A percentile compares a stretch with the other conserved stretches of the same genome.
These are phyloP conservation scores for Drosophila rufa DNA, from an alignment of 1,140 invertebrate genomes.

Conservation along the genomic window DNA sequence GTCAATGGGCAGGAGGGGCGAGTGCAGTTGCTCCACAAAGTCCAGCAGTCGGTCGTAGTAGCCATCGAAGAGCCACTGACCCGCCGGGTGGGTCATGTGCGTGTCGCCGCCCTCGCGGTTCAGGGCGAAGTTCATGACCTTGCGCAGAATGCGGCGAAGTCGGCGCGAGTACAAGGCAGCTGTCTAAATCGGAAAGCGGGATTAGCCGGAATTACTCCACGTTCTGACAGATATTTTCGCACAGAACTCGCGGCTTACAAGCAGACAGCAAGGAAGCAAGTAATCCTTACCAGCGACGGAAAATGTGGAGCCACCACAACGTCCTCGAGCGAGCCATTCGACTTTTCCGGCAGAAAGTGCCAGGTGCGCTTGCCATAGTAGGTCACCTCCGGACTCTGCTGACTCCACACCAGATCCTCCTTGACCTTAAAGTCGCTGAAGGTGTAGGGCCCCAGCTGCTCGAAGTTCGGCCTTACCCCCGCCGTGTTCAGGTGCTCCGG, in stretches of 20 bases:
- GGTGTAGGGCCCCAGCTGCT: slow-evolving; percentile 88
- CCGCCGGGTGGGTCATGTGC: slow-evolving; percentile 87
- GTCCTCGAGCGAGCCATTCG: slow-evolving; percentile 90
- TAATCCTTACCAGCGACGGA: slow-evolving; percentile 88
- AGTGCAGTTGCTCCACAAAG: slow-evolving; percentile 86
- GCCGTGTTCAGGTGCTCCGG: slow-evolving; percentile 86
- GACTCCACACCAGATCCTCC: slow-evolving; percentile 87
- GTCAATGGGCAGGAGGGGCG: slow-evolving; percentile 86
- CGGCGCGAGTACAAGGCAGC: slow-evolving; percentile 87
- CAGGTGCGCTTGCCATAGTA: slow-evolving; percentile 91
- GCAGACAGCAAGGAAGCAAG: not conserved
- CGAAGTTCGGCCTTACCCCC: slow-evolving; percentile 87
- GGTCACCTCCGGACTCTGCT: slow-evolving; percentile 88
- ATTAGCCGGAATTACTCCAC: slow-evolving; percentile 31
- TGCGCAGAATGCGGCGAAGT: slow-evolving; percentile 80
- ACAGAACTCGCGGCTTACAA: not conserved
- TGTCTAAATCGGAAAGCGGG: slow-evolving; percentile 86
- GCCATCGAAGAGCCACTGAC: slow-evolving; percentile 90
- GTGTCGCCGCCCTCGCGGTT: slow-evolving; percentile 86
- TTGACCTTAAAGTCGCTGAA: slow-evolving; percentile 87
- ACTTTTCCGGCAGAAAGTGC: slow-evolving; percentile 89
- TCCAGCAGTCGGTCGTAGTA: slow-evolving; percentile 89
- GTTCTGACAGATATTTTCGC: slow-evolving; percentile 13
- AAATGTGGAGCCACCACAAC: slow-evolving; percentile 92
- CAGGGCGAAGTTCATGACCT: slow-evolving; percentile 86